These are phyloP conservation scores for Trimorus sp. DNA, from an alignment of 2,888 invertebrate species.

Conservation along the genomic window DNA sequence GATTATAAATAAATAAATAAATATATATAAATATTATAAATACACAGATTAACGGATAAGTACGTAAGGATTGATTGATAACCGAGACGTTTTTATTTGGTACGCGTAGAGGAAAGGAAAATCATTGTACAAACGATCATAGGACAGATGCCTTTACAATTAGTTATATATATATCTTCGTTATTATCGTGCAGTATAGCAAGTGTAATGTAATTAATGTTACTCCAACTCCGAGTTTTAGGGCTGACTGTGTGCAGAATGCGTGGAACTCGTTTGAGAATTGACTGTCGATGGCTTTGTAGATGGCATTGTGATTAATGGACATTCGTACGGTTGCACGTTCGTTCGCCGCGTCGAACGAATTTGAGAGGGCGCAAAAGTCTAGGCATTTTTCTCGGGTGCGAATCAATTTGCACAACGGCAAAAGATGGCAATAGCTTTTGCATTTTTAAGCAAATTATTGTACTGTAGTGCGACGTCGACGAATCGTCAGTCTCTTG, in stretches of 20 bases:
- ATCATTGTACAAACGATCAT: conserved; percentile 77
- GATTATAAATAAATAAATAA: conserved; percentile 38
- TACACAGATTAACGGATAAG: conserved; percentile 27
- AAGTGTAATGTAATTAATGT: conserved; percentile 67
- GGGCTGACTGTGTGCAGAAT: conserved; percentile 10
- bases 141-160: conserved; percentile 74
- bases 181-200: conserved; percentile 67
- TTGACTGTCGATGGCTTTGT: conserved; percentile 2
- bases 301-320: neutral
- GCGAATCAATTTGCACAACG: no score
- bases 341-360: no score
- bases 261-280: neutral
- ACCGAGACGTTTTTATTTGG: conserved; percentile 73
- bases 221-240: conserved; percentile 38
- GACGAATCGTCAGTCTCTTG: no score
- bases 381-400: no score
- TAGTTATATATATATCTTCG: conserved; percentile 72
- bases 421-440: no score
- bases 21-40: conserved; percentile 26
- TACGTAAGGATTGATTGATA: conserved; percentile 59
- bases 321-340: neutral
- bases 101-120: conserved; percentile 59
- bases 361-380: no score
- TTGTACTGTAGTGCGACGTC: no score
- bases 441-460: no score